Conservation (phyloP, 92 coral and sea anemone genomes). For the Siderastrea radians region DNA sequence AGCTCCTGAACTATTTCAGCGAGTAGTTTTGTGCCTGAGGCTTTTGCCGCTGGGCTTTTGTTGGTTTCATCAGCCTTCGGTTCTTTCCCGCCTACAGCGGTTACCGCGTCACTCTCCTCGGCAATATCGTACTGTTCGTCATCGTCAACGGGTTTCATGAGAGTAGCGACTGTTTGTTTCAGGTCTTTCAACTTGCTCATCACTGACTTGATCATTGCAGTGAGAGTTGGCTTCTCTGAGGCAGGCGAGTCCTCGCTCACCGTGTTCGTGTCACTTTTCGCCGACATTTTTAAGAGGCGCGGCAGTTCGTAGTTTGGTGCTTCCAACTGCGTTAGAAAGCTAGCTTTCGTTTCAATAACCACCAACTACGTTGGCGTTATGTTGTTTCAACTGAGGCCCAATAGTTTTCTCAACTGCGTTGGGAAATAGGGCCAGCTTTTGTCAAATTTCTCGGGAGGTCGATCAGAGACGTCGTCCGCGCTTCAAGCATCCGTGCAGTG, state of each 20-base stretch:
- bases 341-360: conserved; percentile 1
- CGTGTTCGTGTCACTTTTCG: background rate
- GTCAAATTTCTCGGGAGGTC: background rate
- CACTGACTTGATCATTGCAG: conserved; percentile 30
- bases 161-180: conserved; percentile 9
- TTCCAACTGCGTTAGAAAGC: conserved; percentile 61
- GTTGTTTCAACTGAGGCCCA: background rate
- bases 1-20: conserved; percentile 57
- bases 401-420: conserved; percentile 18
- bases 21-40: conserved; percentile 36
- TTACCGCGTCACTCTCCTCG: conserved; percentile 3
- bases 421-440: conserved; percentile 1
- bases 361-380: conserved; percentile 57
- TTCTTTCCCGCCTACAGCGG: background rate
- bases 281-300: conserved; percentile 20
- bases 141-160: conserved; percentile 2
- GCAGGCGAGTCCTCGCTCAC: background rate
- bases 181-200: conserved; percentile 8
- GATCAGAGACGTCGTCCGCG: background rate
- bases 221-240: background rate
- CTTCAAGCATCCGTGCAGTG: conserved; percentile 32
- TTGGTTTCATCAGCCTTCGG: conserved; percentile 14
- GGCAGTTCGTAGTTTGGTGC: background rate
- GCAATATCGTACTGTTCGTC: background rate
- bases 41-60: conserved; percentile 8